Evolutionary conservation across 2,797 vertebrate genomes (phyloP).

Genomic region (Sciurus vulgaris): DNA sequence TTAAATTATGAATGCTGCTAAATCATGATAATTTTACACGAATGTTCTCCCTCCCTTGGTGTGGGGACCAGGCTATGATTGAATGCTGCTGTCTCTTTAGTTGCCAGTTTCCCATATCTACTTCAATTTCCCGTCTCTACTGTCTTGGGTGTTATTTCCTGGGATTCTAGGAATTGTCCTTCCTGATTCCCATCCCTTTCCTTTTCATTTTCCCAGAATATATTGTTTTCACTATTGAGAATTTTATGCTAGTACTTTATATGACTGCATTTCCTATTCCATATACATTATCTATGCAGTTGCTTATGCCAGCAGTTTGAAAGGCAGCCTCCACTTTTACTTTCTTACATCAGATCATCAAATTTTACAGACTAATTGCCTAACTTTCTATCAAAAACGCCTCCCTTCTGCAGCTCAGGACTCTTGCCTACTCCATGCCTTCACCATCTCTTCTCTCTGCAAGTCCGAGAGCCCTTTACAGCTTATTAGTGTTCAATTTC

Average conservation of each 20-base stretch:
- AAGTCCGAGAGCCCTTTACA: not conserved
- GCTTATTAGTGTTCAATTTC: not conserved
- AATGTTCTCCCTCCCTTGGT: not conserved
- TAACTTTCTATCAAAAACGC: not conserved
- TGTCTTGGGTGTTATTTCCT: not conserved
- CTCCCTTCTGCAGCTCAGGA: not conserved
- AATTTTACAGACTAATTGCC: not conserved
- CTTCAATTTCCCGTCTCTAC: not conserved
- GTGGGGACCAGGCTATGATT: not conserved
- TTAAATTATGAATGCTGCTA: slow-evolving; percentile 24
- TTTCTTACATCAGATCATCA: not conserved
- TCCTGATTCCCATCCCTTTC: not conserved
- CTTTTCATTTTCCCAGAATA: not conserved
- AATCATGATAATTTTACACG: not conserved
- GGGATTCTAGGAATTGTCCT: not conserved
- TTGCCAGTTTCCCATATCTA: not conserved
- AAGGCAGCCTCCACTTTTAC: not conserved
- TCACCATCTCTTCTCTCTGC: not conserved
- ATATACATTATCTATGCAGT: not conserved
- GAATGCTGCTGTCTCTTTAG: not conserved
- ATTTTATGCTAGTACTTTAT: not conserved
- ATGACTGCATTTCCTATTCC: not conserved
- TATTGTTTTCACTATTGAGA: not conserved
- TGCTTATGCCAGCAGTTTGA: not conserved
- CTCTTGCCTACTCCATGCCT: not conserved